Conservation (phyloP, 1,140 invertebrate species). For the Nasonia vitripennis region DNA sequence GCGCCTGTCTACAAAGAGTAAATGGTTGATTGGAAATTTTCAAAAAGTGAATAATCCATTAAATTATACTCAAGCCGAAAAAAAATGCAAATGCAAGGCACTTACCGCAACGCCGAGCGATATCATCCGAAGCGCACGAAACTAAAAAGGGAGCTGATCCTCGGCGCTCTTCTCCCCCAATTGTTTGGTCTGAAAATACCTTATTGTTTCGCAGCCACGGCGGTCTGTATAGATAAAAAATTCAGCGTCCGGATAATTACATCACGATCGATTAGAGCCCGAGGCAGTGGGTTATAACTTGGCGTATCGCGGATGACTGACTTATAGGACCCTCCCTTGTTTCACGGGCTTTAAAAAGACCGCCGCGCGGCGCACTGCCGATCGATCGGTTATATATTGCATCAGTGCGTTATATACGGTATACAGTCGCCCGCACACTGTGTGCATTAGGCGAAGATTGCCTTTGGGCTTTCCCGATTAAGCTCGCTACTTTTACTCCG, state of each 20-base stretch:
- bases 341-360: slow-evolving; percentile 13
- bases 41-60: too few relatives aligned
- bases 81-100: too few relatives aligned
- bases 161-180: background rate
- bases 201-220: slow-evolving; percentile 68
- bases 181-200: slow-evolving; percentile 72
- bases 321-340: slow-evolving; percentile 53
- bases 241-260: slow-evolving; percentile 72
- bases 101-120: too few relatives aligned
- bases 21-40: too few relatives aligned
- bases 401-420: background rate
- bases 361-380: background rate
- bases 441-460: slow-evolving; percentile 28
- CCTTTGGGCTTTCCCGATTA: slow-evolving; percentile 52
- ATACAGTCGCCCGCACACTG: background rate
- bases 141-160: background rate
- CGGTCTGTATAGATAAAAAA: slow-evolving; percentile 64
- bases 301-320: slow-evolving; percentile 58
- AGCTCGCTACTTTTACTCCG: slow-evolving; percentile 22
- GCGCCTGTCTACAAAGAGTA: too few relatives aligned
- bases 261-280: slow-evolving; percentile 68
- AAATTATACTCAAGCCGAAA: too few relatives aligned
- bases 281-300: slow-evolving; percentile 62
- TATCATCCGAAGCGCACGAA: too few relatives aligned
- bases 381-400: slow-evolving; percentile 1